Evolutionary conservation across 2,113 vertebrate species (phyloP).

Genomic region (Athene noctua): DNA sequence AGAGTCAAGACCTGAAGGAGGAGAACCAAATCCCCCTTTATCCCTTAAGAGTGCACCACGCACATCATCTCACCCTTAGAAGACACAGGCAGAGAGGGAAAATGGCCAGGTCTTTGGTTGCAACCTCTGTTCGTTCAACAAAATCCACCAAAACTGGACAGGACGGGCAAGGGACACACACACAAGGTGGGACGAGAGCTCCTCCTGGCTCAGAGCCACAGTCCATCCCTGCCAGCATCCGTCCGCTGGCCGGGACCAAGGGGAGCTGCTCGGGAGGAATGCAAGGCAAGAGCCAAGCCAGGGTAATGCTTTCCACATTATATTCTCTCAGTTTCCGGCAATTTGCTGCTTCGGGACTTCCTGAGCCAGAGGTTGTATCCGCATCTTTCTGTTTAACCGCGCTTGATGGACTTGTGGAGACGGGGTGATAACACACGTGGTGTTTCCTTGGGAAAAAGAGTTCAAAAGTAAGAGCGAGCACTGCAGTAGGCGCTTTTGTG

Average conservation of each 20-base stretch:
- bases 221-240: background rate
- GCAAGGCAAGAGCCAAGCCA: background rate
- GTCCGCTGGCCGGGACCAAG: background rate
- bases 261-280: slow-evolving; percentile 11
- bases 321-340: slow-evolving; percentile 24
- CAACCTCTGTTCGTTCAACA: background rate
- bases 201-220: background rate
- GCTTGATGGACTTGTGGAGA: background rate
- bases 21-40: background rate
- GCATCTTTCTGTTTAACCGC: background rate
- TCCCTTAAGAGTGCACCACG: background rate
- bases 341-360: slow-evolving; percentile 43
- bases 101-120: fast-evolving
- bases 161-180: fast-evolving
- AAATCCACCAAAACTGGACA: background rate
- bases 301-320: slow-evolving; percentile 49
- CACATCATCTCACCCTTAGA: background rate
- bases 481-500: background rate
- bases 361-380: slow-evolving; percentile 35
- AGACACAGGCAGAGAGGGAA: background rate
- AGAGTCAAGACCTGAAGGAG: background rate
- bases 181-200: background rate
- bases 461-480: background rate
- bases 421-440: fast-evolving
- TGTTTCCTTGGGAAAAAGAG: background rate